phyloP scores from a whole-genome alignment of 2,113 vertebrate genomes.

The Lipophrys pholis region DNA sequence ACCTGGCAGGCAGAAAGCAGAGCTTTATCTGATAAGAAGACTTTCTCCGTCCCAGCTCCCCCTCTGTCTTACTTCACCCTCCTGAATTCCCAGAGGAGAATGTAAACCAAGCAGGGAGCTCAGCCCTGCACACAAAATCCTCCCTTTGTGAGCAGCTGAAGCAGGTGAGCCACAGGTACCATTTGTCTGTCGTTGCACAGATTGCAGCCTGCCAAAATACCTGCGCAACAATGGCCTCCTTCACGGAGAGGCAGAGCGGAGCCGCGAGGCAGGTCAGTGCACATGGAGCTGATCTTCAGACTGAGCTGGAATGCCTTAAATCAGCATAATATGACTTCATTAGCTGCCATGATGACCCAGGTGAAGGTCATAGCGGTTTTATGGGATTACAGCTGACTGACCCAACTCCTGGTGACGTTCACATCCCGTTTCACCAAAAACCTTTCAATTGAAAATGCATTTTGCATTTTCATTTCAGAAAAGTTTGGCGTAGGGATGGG shows the following conservation, averaged over 20 bases:
- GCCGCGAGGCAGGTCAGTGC: conserved; percentile 15
- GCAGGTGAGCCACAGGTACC: conserved; percentile 46
- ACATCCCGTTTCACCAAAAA: too few species aligned
- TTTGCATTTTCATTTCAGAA: too few species aligned
- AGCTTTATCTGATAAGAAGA: conserved; percentile 59
- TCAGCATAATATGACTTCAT: neutral
- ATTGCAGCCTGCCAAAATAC: conserved; percentile 55
- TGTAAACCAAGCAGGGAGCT: conserved; percentile 47
- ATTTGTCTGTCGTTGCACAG: conserved; percentile 31
- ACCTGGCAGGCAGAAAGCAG: conserved; percentile 24
- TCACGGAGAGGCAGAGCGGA: conserved; percentile 8
- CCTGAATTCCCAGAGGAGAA: conserved; percentile 10
- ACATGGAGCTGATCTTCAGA: conserved; percentile 5
- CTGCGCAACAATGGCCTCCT: conserved; percentile 47
- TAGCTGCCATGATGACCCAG: neutral
- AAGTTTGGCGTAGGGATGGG: too few species aligned
- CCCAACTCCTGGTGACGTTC: too few species aligned
- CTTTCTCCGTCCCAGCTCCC: conserved; percentile 40
- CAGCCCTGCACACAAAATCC: conserved; percentile 31
- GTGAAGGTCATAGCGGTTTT: neutral
- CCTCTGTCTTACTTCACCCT: conserved; percentile 19
- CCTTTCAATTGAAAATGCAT: too few species aligned
- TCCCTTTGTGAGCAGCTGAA: conserved; percentile 47
- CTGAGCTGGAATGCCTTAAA: conserved; percentile 15
- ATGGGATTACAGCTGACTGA: neutral